phyloP scores from a whole-genome alignment of 37 sponge, comb jelly and placozoan species.

The Spongia lamella region DNA sequence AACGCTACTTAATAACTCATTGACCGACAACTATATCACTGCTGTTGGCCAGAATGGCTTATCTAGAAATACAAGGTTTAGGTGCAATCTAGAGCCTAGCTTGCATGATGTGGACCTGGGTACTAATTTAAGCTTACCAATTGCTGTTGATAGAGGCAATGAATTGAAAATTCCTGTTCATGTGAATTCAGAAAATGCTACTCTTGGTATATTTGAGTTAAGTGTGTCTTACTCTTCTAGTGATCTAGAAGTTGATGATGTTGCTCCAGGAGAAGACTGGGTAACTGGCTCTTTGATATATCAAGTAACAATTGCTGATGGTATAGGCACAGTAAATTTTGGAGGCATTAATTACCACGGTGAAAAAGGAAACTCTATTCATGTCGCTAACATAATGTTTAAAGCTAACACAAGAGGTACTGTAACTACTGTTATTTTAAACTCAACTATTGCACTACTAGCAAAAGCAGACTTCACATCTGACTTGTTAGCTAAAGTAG shows the following conservation, averaged over 20 bases:
- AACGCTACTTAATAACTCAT: conserved; percentile 4
- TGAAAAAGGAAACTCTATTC: conserved; percentile 8
- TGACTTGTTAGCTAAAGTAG: neutral
- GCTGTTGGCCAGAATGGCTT: neutral
- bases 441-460: conserved; percentile 3
- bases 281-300: conserved; percentile 29
- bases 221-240: conserved; percentile 2
- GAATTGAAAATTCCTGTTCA: conserved; percentile 32
- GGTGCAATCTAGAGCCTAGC: conserved; percentile 27
- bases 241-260: conserved; percentile 5
- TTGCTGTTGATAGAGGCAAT: conserved; percentile 3
- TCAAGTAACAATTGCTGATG: neutral
- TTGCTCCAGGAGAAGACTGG: conserved; percentile 37
- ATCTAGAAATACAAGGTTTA: neutral
- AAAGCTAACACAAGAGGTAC: neutral
- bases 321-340: conserved; percentile 14
- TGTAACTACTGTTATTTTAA: conserved; percentile 10
- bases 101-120: conserved; percentile 53
- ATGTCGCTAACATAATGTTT: conserved; percentile 42
- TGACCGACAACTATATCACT: neutral
- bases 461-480: conserved; percentile 16
- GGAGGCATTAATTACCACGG: conserved; percentile 56
- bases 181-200: conserved; percentile 12
- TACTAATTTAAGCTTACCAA: neutral
- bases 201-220: conserved; percentile 50